Conservation (phyloP, 2,888 invertebrate species). For the Dynastes tityus region DNA sequence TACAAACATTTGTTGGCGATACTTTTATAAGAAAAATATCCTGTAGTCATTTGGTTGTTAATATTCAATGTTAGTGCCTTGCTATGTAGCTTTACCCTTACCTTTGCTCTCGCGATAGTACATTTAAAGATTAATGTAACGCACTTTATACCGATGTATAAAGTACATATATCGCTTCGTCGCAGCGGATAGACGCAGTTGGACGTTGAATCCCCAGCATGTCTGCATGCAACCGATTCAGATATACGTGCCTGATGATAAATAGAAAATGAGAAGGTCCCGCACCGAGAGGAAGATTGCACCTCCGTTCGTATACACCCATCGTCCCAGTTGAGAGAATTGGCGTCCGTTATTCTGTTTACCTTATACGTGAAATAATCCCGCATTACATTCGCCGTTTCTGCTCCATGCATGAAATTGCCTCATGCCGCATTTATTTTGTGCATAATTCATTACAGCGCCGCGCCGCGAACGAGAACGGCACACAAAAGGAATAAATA, state of each 20-base stretch:
- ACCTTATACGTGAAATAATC: slow-evolving; percentile 49
- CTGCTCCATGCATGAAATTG: slow-evolving; percentile 48
- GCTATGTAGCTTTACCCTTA: not conserved
- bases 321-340: slow-evolving; percentile 6
- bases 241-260: slow-evolving; percentile 40
- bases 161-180: not conserved
- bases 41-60: not conserved
- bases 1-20: not conserved
- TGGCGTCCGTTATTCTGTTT: slow-evolving; percentile 28
- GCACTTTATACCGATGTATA: not conserved
- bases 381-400: slow-evolving; percentile 41
- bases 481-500: slow-evolving; percentile 35
- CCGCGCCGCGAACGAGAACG: slow-evolving; percentile 23
- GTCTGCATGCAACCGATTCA: slow-evolving; percentile 29
- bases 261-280: slow-evolving; percentile 41
- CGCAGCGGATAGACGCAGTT: slow-evolving; percentile 21
- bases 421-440: slow-evolving; percentile 53
- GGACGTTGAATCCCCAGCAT: slow-evolving; percentile 12
- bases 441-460: slow-evolving; percentile 50
- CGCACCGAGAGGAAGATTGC: slow-evolving; percentile 35
- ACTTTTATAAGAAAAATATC: not conserved
- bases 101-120: slow-evolving; percentile 1
- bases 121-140: slow-evolving; percentile 21
- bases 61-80: slow-evolving; percentile 9
- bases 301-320: slow-evolving; percentile 23